Conservation (phyloP, 2,797 vertebrate species). For the Eremophila alpestris region DNA sequence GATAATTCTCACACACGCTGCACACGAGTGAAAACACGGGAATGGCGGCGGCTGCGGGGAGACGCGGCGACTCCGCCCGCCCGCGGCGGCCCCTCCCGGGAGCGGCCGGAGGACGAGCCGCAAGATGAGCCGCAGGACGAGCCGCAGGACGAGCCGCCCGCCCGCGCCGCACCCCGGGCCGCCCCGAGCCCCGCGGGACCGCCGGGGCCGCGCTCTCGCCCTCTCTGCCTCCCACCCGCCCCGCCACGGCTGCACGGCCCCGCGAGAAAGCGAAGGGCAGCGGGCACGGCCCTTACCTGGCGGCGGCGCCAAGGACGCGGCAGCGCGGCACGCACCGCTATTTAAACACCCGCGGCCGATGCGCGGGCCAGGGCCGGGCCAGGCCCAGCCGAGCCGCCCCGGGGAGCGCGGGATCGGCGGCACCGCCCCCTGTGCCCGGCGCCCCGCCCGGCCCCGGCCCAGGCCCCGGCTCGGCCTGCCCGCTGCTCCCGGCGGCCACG, state of each 20-base stretch:
- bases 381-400: background rate
- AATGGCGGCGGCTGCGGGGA: background rate
- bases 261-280: background rate
- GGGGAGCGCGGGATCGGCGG: background rate
- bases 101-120: too few species aligned
- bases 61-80: too few species aligned
- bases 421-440: background rate
- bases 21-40: rapidly evolving
- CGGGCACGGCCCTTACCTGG: background rate
- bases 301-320: background rate
- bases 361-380: background rate
- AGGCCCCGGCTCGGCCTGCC: too few species aligned
- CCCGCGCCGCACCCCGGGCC: too few species aligned
- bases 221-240: background rate
- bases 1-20: rapidly evolving
- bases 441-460: background rate
- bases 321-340: background rate
- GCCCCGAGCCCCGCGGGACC: background rate
- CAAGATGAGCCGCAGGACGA: too few species aligned
- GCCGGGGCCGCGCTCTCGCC: background rate
- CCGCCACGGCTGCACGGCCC: background rate
- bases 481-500: too few species aligned
- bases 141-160: too few species aligned
- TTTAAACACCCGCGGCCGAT: background rate
- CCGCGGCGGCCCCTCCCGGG: background rate